A percentile compares a stretch with the other conserved stretches of the same genome.
Evolutionary conservation across 2,888 invertebrate genomes (phyloP).

Genomic region (Macaria liturata): DNA sequence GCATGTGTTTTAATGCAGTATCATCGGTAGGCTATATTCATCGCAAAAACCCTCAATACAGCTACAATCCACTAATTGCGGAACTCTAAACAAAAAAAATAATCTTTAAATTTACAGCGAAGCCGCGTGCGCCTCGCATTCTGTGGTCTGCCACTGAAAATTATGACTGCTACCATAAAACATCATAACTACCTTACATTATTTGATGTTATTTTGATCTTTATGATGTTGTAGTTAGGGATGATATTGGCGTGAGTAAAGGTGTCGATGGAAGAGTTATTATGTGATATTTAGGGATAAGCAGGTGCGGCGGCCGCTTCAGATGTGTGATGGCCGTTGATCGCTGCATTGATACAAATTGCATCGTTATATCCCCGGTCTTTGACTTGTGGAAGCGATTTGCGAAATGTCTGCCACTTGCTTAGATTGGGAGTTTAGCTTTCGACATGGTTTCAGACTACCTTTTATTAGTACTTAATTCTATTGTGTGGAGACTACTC

Average conservation of each 20-base stretch:
- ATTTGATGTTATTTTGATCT: slow-evolving; percentile 29
- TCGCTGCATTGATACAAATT: slow-evolving; percentile 71
- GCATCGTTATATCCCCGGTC: slow-evolving; percentile 58
- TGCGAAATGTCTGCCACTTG: slow-evolving; percentile 8
- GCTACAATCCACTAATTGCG: slow-evolving; percentile 30
- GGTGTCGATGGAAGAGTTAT: slow-evolving; percentile 48
- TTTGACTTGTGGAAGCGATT: slow-evolving; percentile 29
- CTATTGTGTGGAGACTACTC: no score
- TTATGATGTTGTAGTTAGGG: slow-evolving; percentile 30
- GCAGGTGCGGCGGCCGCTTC: slow-evolving; percentile 74
- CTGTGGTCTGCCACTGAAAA: slow-evolving; percentile 72
- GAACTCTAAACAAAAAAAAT: slow-evolving; percentile 26
- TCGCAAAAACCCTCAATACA: no score
- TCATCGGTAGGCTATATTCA: no score
- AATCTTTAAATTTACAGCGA: no score
- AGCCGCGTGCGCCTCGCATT: slow-evolving; percentile 53
- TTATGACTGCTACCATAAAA: slow-evolving; percentile 40
- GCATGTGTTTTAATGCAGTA: no score
- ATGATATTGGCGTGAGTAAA: slow-evolving; percentile 19
- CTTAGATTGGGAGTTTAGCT: slow-evolving; percentile 1
- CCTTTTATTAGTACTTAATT: no score
- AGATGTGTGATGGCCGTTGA: slow-evolving; percentile 57
- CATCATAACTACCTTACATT: slow-evolving; percentile 28
- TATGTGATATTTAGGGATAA: slow-evolving; percentile 66
- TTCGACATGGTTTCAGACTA: slow-evolving; percentile 6